Conservation (phyloP, 2,113 vertebrate species). For the Eclectus roratus region DNA sequence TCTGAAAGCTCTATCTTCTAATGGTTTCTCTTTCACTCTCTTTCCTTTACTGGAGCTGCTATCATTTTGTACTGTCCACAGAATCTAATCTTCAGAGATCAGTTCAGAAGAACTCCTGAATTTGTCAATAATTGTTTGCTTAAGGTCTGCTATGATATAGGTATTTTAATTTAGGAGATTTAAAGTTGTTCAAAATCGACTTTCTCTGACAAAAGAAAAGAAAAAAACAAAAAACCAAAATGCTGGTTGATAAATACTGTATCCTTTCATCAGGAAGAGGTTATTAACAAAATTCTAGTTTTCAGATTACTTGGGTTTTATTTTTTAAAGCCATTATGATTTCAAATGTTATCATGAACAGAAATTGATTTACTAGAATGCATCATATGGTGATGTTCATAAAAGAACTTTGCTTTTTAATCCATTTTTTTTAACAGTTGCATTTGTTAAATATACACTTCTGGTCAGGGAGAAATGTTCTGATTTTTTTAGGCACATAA, state of each 20-base stretch:
- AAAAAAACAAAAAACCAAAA: too few species aligned
- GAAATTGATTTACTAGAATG: not conserved
- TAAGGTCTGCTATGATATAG: not conserved
- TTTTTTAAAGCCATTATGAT: not conserved
- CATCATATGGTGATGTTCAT: rapidly evolving
- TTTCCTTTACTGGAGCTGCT: not conserved
- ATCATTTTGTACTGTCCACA: not conserved
- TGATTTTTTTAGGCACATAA: not conserved
- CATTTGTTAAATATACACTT: not conserved
- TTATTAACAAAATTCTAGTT: not conserved
- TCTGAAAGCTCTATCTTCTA: not conserved
- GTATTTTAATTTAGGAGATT: not conserved
- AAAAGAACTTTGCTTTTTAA: not conserved
- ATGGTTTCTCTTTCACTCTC: not conserved
- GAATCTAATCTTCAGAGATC: not conserved
- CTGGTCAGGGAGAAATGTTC: not conserved
- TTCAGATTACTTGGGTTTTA: not conserved
- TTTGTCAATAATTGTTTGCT: not conserved
- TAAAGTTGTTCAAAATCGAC: not conserved
- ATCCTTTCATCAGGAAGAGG: not conserved
- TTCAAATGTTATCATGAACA: not conserved
- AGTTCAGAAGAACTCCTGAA: not conserved
- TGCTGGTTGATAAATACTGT: not conserved
- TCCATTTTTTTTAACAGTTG: not conserved
- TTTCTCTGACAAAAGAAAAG: not conserved